Evolutionary conservation across 2,888 invertebrate genomes (phyloP).

Genomic region (Acleris laterana): DNA sequence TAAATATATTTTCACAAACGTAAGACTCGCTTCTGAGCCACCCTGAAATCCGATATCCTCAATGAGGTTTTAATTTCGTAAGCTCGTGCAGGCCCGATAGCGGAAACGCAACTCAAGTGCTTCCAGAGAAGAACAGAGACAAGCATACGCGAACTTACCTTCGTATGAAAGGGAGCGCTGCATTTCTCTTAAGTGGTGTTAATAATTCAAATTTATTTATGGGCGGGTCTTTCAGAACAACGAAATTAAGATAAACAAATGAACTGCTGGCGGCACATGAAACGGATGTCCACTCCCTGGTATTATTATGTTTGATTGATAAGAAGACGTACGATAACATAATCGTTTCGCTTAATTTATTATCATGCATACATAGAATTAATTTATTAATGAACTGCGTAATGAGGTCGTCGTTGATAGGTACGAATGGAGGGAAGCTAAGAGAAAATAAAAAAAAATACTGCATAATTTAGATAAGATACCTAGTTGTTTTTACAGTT

Average conservation of each 20-base stretch:
- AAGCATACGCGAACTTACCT: slow-evolving; percentile 12
- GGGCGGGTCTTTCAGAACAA: slow-evolving; percentile 38
- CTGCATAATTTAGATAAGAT: slow-evolving; percentile 2
- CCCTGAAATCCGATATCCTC: slow-evolving; percentile 37
- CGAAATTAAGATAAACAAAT: slow-evolving; percentile 40
- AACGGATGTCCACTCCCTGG: slow-evolving; percentile 29
- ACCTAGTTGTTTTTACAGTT: background rate
- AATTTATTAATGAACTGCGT: slow-evolving; percentile 27
- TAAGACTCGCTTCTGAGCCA: slow-evolving; percentile 7
- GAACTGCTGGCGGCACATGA: slow-evolving; percentile 33
- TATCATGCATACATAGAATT: slow-evolving; percentile 28
- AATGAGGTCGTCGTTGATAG: slow-evolving; percentile 29
- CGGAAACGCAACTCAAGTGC: slow-evolving; percentile 45
- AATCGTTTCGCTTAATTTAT: slow-evolving; percentile 34
- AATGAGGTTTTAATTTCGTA: slow-evolving; percentile 44
- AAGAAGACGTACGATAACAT: slow-evolving; percentile 36
- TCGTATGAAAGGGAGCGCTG: slow-evolving; percentile 29
- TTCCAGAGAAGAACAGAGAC: slow-evolving; percentile 26
- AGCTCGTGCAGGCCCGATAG: slow-evolving; percentile 38
- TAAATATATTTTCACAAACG: background rate
- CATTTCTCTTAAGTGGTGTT: slow-evolving; percentile 39
- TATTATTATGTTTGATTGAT: slow-evolving; percentile 41
- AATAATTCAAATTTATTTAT: slow-evolving; percentile 40
- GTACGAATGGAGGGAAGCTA: slow-evolving; percentile 9
- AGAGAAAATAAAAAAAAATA: slow-evolving; percentile 2